Evolutionary conservation across 2,888 invertebrate genomes (phyloP).

Genomic region (Tridacna gigas): DNA sequence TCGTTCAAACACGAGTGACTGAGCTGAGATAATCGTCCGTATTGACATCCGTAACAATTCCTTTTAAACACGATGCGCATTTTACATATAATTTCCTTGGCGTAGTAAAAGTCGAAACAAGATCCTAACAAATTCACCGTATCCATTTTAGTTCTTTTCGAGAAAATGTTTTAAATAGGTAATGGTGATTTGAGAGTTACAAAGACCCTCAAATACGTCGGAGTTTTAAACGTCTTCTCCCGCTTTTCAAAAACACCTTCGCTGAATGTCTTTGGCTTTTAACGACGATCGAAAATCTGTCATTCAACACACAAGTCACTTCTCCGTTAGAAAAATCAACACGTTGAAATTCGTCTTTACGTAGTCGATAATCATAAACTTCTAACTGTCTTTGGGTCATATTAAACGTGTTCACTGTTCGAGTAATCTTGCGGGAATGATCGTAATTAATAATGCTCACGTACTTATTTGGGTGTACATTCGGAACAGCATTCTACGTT

Average conservation of each 20-base stretch:
- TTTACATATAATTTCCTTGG: constrained; percentile 27
- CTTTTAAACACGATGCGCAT: constrained; percentile 31
- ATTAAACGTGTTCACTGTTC: background rate
- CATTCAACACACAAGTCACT: constrained; percentile 16
- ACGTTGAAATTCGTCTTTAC: constrained; percentile 23
- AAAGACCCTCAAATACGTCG: constrained; percentile 23
- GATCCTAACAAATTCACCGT: constrained; percentile 16
- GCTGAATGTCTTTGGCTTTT: constrained; percentile 32
- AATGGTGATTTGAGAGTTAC: constrained; percentile 13
- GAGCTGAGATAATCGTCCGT: constrained; percentile 22
- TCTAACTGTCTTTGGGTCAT: constrained; percentile 36
- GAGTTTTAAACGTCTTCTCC: constrained; percentile 29
- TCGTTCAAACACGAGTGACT: constrained; percentile 27
- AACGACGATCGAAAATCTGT: constrained; percentile 32
- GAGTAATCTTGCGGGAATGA: background rate
- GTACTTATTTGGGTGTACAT: constrained; percentile 19
- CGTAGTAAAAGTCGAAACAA: constrained; percentile 34
- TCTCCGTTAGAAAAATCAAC: constrained; percentile 13
- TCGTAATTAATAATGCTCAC: background rate
- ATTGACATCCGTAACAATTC: constrained; percentile 25
- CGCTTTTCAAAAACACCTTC: constrained; percentile 27
- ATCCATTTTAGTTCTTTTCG: no score
- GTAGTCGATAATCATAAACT: constrained; percentile 17
- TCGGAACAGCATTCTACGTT: constrained; percentile 8
- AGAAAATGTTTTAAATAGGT: background rate